Percentiles rank a stretch among this genome's conserved stretches.
phyloP scores from a whole-genome alignment of 2,888 invertebrate genomes.

The Atherix ibis region DNA sequence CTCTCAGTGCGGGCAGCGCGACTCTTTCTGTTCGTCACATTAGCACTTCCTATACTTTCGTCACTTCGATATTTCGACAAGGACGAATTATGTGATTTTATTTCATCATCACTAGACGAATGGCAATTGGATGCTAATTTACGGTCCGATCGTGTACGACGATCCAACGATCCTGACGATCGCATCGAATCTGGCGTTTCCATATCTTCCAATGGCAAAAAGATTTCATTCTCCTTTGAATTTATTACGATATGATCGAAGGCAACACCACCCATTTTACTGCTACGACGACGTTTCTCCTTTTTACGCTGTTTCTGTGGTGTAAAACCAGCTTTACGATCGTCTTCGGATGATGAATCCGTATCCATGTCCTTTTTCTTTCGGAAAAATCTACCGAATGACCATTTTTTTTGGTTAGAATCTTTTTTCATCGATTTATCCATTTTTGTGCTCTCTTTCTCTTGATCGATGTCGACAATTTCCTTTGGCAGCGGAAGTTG shows the following conservation, averaged over 20 bases:
- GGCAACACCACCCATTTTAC: slow-evolving; percentile 36
- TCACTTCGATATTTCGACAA: slow-evolving; percentile 52
- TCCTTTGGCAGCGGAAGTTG: slow-evolving; percentile 31
- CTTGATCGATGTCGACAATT: slow-evolving; percentile 10
- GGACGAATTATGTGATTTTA: slow-evolving; percentile 46
- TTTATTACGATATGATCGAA: slow-evolving; percentile 50
- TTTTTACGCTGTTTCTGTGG: slow-evolving; percentile 25
- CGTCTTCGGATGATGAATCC: slow-evolving; percentile 30
- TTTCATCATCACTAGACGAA: slow-evolving; percentile 27
- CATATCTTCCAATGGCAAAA: slow-evolving; percentile 26
- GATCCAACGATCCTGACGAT: slow-evolving; percentile 15
- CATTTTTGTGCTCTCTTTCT: slow-evolving; percentile 11
- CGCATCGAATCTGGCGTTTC: slow-evolving; percentile 17
- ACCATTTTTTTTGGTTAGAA: slow-evolving; percentile 49
- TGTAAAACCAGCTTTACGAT: slow-evolving; percentile 31
- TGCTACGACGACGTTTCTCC: slow-evolving; percentile 37
- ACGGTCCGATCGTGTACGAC: slow-evolving; percentile 11
- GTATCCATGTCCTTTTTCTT: slow-evolving; percentile 53
- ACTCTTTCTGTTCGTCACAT: slow-evolving; percentile 45
- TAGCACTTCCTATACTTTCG: slow-evolving; percentile 45
- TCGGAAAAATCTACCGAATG: slow-evolving; percentile 61
- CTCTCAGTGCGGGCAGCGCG: slow-evolving; percentile 65
- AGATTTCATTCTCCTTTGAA: slow-evolving; percentile 33
- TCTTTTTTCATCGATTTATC: slow-evolving; percentile 35
- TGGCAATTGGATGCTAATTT: slow-evolving; percentile 9